phyloP scores from a whole-genome alignment of 2,797 vertebrate species.

The Bradypus variegatus region DNA sequence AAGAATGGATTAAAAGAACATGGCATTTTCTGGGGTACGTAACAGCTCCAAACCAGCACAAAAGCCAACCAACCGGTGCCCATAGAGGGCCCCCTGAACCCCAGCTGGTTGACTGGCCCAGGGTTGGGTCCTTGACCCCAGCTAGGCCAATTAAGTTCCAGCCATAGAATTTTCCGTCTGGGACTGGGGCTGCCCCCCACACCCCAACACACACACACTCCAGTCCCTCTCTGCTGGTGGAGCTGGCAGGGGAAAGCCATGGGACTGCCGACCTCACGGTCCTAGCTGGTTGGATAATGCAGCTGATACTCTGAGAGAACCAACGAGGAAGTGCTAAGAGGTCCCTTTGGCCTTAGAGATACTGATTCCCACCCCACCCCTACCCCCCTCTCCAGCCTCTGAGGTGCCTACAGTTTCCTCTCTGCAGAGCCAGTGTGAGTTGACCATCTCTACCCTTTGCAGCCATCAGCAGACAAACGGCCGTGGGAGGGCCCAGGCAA shows the following conservation, averaged over 20 bases:
- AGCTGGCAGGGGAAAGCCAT: not conserved
- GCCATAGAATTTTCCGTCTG: not conserved
- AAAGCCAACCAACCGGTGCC: not conserved
- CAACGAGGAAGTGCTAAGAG: not conserved
- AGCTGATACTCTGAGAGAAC: not conserved
- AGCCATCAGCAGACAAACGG: not conserved
- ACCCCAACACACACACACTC: too few relatives aligned
- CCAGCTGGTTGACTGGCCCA: not conserved
- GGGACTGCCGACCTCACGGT: not conserved
- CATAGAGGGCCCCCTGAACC: not conserved
- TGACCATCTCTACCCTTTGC: not conserved
- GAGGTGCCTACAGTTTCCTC: not conserved
- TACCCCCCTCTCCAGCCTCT: fast-evolving
- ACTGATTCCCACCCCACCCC: not conserved
- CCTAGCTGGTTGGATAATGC: not conserved
- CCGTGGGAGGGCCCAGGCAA: not conserved
- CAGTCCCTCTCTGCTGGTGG: not conserved
- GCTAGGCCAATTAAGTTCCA: too few relatives aligned
- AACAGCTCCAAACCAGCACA: too few relatives aligned
- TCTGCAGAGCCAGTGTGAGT: not conserved
- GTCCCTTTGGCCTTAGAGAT: not conserved
- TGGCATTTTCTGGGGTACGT: too few relatives aligned
- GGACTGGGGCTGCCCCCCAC: not conserved
- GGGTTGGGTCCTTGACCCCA: too few relatives aligned
- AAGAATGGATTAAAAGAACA: too few relatives aligned